Evolutionary conservation across 2,888 invertebrate species (phyloP).

Genomic region (Dynastes tityus): DNA sequence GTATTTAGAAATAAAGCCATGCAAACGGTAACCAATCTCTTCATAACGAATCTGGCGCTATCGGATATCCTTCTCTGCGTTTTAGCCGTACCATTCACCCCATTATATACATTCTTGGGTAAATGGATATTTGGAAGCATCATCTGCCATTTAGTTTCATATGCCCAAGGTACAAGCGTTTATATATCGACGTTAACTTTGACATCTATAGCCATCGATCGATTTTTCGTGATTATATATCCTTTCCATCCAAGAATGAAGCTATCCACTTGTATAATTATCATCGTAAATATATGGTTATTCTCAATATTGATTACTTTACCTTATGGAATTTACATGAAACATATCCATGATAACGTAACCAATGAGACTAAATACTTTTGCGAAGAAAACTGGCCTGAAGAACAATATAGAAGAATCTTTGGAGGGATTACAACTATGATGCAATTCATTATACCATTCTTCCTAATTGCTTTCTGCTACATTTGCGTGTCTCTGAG

Average conservation of each 20-base stretch:
- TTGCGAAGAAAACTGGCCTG: constrained; percentile 94
- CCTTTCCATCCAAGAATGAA: constrained; percentile 96
- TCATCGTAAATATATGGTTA: constrained; percentile 93
- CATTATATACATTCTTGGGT: constrained; percentile 92
- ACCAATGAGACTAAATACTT: constrained; percentile 69
- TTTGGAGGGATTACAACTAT: constrained; percentile 92
- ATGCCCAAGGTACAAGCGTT: constrained; percentile 95
- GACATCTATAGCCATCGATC: constrained; percentile 97
- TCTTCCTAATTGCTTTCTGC: constrained; percentile 93
- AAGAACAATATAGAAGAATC: constrained; percentile 82
- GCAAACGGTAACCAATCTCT: constrained; percentile 98
- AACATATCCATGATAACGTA: constrained; percentile 70
- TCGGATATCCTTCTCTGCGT: constrained; percentile 95
- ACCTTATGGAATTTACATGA: constrained; percentile 92
- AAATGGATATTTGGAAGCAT: constrained; percentile 94
- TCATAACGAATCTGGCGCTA: constrained; percentile 96
- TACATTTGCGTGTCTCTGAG: constrained; percentile 94
- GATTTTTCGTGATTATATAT: constrained; percentile 97
- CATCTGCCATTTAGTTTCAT: constrained; percentile 94
- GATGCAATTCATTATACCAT: constrained; percentile 95
- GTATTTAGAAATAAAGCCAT: constrained; percentile 93
- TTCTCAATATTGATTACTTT: constrained; percentile 89
- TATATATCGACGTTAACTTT: constrained; percentile 98
- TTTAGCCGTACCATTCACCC: constrained; percentile 96
- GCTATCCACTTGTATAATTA: constrained; percentile 85